Base-by-base conservation (phyloP, 2,797 vertebrate genomes). In the Streptopelia turtur region DNA sequence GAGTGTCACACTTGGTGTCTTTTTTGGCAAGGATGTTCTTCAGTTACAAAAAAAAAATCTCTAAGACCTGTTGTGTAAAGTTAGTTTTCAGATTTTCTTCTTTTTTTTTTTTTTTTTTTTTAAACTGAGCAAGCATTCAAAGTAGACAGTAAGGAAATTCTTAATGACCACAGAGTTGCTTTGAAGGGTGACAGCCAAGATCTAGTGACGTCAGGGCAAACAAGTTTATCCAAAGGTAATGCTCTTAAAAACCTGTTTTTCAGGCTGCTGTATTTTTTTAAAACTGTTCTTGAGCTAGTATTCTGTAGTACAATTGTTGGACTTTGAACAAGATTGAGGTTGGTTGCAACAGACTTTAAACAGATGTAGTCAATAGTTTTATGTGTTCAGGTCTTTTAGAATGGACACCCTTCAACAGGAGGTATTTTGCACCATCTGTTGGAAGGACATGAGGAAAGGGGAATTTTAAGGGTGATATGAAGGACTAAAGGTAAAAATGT, bases 181-280 rank as follows among this genome's bases (percentile, higher is more conserved):
- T 85, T 94, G 89, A 95, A 93, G 82, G 83, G 66, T 88, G 83
- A 82, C 82, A 94, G 65, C 80, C 93, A 88, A 33, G 63, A 86
- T 86, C 45, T 70, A 68, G 60, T 93, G 83, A 92, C 2, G 10
- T 94, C 81, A 78, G 64, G 20, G 33, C 77, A 91, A 94, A 90
- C 79, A 89, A 89, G 89, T 92, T 92, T 90, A 90, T 95, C 89
- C 94, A 64, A 94, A 91, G 87, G 56, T 84, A 80, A 90, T 96
- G 85, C 93, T 94, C 83, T 82, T 86, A 76, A 94, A 93, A 97
- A 96, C 95, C 94, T 90, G 96, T 95, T 95, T 96, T 96, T 93
- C 95, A 92, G 70, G 94, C 63, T 94, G 66, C 59, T 66, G 2
- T n/a, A 10, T 72, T 76, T 83, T 90, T 85, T 91, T 69, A 7